Evolutionary conservation across 2,113 vertebrate genomes (phyloP), one percentile per base, ranked within the genome.

Genomic region (Sciurus niger): DNA sequence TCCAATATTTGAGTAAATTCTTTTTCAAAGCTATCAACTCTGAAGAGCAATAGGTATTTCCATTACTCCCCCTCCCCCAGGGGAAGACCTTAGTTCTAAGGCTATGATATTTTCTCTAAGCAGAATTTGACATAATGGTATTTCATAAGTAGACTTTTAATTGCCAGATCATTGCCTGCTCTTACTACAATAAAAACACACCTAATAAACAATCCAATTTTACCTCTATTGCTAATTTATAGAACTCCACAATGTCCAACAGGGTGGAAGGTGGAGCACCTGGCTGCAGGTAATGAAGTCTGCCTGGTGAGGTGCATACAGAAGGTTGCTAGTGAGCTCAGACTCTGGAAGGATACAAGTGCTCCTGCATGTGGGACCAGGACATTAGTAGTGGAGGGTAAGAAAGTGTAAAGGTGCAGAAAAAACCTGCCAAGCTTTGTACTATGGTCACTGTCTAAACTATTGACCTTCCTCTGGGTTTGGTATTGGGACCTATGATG

Each of bases 71-170:
- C 97, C 88, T 97, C 32, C 30, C 4, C n/a, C 2, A n/a, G 96
- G 98, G 97, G 96, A 97, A 96, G 97, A 97, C 97, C 97, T 97
- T 98, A 98, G 93, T 97, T 97, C 96, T 98, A 98, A 98, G 98
- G 96, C 97, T 98, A 96, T 98, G 98, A 98, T 92, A 98, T 98
- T 97, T n/a, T 84, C 98, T 98, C 97, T 98, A 98, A 97, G 97
- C 97, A 98, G 97, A 98, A 97, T 98, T 97, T 98, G 97, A 97
- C 96, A 95, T 97, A 98, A 98, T 97, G 98, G 96, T 98, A 98
- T 98, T 98, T 98, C 95, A 98, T 98, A 97, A 98, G 96, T 98
- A 98, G 97, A 95, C 96, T 98, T 98, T 98, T 98, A 98, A 98
- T 98, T 98, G 96, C 97, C 97, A 98, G 97, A 98, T 96, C 93